Conservation (phyloP, 2,113 vertebrate species). For the Neotoma lepida region DNA sequence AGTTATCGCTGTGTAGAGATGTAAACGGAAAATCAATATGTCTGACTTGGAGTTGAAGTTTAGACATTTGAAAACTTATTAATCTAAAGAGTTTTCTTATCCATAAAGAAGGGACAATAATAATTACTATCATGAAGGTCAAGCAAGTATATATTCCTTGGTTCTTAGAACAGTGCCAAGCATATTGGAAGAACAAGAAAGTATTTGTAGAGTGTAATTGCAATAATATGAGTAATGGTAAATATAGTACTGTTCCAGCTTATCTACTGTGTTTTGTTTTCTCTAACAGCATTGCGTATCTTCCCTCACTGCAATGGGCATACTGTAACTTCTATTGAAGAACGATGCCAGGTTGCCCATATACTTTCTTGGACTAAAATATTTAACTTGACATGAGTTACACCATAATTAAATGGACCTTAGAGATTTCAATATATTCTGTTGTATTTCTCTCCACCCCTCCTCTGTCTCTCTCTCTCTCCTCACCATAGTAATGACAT, state of each 20-base stretch:
- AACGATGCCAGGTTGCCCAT: accelerated
- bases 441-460: neutral
- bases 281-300: accelerated
- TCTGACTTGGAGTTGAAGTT: neutral
- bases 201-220: neutral
- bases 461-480: neutral
- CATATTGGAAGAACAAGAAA: neutral
- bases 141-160: neutral
- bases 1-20: neutral
- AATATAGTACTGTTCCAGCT: neutral
- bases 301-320: neutral
- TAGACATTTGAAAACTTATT: neutral
- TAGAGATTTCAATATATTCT: neutral
- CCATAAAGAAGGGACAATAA: neutral
- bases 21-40: neutral
- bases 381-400: neutral
- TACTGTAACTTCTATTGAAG: neutral
- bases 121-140: neutral
- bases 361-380: neutral
- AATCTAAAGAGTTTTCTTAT: neutral
- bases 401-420: neutral
- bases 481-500: neutral
- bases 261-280: neutral
- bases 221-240: neutral
- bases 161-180: neutral